Conservation (phyloP, 2,797 vertebrate species). For the Danio albolineatus region DNA sequence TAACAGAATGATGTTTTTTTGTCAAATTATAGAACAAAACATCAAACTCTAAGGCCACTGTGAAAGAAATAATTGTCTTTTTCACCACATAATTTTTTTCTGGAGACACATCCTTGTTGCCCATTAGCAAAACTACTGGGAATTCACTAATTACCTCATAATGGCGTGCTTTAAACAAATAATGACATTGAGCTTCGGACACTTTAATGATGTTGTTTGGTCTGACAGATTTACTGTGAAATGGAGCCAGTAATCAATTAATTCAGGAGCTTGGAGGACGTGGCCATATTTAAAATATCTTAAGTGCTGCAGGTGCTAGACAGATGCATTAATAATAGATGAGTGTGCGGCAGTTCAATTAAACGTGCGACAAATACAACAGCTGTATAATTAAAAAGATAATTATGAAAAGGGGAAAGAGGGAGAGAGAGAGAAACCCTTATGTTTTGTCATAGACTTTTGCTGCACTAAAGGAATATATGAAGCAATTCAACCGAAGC, state of each 20-base stretch:
- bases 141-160: slow-evolving; percentile 55
- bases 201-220: slow-evolving; percentile 31
- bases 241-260: slow-evolving; percentile 55
- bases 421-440: too few relatives aligned
- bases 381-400: not conserved
- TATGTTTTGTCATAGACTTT: not conserved
- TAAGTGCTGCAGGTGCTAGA: slow-evolving; percentile 48
- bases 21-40: not conserved
- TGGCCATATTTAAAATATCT: slow-evolving; percentile 50
- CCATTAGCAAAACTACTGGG: slow-evolving; percentile 55
- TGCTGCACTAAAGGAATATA: not conserved
- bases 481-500: not conserved
- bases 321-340: slow-evolving; percentile 58
- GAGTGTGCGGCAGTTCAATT: slow-evolving; percentile 42
- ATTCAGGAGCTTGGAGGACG: slow-evolving; percentile 9
- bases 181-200: slow-evolving; percentile 32
- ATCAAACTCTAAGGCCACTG: not conserved
- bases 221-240: slow-evolving; percentile 46
- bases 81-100: slow-evolving; percentile 4
- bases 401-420: not conserved
- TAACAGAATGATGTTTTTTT: slow-evolving; percentile 10
- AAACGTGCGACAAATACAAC: slow-evolving; percentile 33
- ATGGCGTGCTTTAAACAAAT: slow-evolving; percentile 50
- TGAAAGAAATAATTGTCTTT: not conserved
- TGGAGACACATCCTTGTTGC: not conserved